Evolutionary conservation across 1,140 invertebrate genomes (phyloP).

Genomic region (Drosophila bocki): DNA sequence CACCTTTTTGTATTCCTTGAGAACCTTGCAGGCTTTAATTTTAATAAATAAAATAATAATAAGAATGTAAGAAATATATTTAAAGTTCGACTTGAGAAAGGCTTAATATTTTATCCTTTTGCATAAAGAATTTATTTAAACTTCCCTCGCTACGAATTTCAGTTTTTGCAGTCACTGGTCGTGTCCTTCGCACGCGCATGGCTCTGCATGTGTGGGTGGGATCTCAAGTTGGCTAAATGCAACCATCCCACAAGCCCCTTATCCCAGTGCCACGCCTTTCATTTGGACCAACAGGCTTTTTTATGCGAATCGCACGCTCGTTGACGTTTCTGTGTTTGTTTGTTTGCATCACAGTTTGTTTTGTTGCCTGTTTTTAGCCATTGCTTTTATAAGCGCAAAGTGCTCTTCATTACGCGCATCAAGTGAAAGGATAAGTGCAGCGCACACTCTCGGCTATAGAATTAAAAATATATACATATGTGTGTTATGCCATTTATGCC

Average conservation of each 20-base stretch:
- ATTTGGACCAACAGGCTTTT: conserved; percentile 29
- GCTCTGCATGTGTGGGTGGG: conserved; percentile 25
- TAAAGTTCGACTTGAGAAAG: too few species aligned
- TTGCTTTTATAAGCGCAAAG: conserved; percentile 83
- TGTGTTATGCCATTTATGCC: conserved; percentile 58
- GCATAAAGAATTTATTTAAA: not conserved
- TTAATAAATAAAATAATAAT: not conserved
- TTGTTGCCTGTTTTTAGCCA: conserved; percentile 72
- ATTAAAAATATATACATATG: conserved; percentile 31
- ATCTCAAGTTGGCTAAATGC: conserved; percentile 73
- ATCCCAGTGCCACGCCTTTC: conserved; percentile 3
- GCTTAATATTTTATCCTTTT: too few species aligned
- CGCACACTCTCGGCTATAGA: conserved; percentile 39
- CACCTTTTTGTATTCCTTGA: too few species aligned
- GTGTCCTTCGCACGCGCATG: conserved; percentile 65
- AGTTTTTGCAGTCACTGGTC: conserved; percentile 73
- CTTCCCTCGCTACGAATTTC: conserved; percentile 23
- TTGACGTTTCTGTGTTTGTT: conserved; percentile 59
- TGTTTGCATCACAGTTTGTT: conserved; percentile 56
- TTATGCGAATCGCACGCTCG: conserved; percentile 44
- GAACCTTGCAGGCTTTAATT: too few species aligned
- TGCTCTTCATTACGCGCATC: conserved; percentile 84
- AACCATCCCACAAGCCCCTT: conserved; percentile 15
- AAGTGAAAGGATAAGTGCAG: conserved; percentile 75
- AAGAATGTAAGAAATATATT: too few species aligned